Evolutionary conservation across 2,888 invertebrate genomes (phyloP), one percentile per base, ranked within the genome.

Genomic region (Mythimna loreyi): DNA sequence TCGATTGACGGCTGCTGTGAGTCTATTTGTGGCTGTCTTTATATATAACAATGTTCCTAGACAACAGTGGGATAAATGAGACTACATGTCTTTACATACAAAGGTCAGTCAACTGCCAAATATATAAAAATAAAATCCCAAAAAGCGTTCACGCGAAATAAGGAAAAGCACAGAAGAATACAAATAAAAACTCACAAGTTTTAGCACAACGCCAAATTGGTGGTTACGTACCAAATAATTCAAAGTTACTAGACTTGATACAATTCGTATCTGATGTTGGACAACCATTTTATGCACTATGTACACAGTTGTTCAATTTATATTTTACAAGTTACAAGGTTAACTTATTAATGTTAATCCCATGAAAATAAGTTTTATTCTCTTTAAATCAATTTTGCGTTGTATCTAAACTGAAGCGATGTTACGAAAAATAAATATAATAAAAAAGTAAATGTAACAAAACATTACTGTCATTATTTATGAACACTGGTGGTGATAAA

Each of bases 1-100:
- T 70, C 81, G 56, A 70, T 82, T 79, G 67, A 79, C 55, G 52
- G 40, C 53, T 62, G 45, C 36, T 77, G 52, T 50, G 45, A 19
- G 50, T 69, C 49, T 67, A 72, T 75, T 75, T 19, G 63, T 55
- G 55, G 53, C 57, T 16, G 60, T 40, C 79, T 70, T 62, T 55
- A 60, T 60, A 60, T 60, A 57, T 57, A 67, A 30, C 52, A 25
- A 61, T 40, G 21, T 45, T 59, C 55, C 45, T 64, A 68, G 61
- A 62, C 49, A 43, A 64, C 16, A 21, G 13, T 16, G 28, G 5
- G 13, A 23, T n/a, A 9, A 57, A 49, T 47, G 49, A 5, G 47
- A 21, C 3, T 45, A 19, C 6, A n/a, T 5, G 43, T 45, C 16
- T 6, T 36, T 8, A 16, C 4, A 40, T 40, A 40, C 16, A 40